Conservation (phyloP, 1,140 invertebrate species). For the Zaprionus kolodkinae region DNA sequence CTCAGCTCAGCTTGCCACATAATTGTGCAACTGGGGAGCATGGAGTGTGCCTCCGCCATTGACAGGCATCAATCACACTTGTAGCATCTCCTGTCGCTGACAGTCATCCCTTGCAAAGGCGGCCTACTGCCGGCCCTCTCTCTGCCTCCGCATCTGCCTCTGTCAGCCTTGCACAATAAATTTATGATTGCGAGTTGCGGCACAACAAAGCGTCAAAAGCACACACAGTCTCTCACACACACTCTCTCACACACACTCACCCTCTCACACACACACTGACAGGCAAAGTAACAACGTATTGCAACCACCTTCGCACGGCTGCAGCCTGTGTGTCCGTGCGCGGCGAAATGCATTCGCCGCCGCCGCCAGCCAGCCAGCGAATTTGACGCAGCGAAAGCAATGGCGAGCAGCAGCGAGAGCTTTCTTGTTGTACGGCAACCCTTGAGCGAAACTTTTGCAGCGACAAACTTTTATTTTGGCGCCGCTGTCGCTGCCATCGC, state of each 20-base stretch:
- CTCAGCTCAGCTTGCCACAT: neutral
- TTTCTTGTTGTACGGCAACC: slow-evolving; percentile 51
- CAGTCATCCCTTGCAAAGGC: slow-evolving; percentile 2
- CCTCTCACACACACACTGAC: neutral
- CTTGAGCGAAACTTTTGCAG: slow-evolving; percentile 61
- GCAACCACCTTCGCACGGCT: slow-evolving; percentile 42
- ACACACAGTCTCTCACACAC: neutral
- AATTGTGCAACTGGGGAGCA: neutral
- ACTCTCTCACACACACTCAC: neutral
- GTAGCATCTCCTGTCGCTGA: slow-evolving; percentile 20
- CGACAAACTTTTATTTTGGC: slow-evolving; percentile 45
- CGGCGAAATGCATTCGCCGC: slow-evolving; percentile 39
- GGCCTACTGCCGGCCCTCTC: neutral
- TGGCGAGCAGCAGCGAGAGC: slow-evolving; percentile 34
- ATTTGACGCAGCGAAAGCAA: slow-evolving; percentile 33
- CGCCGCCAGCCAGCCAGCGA: no score
- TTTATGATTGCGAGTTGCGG: slow-evolving; percentile 67
- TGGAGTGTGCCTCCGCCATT: neutral
- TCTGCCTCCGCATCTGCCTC: neutral
- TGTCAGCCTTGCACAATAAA: slow-evolving; percentile 71
- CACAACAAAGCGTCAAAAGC: slow-evolving; percentile 25
- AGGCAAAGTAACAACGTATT: slow-evolving; percentile 37
- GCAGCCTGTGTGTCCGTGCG: slow-evolving; percentile 13
- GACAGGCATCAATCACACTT: slow-evolving; percentile 28
- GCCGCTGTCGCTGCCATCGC: neutral